phyloP scores from a whole-genome alignment of 2,797 vertebrate species.

The Telmatherina bonti region DNA sequence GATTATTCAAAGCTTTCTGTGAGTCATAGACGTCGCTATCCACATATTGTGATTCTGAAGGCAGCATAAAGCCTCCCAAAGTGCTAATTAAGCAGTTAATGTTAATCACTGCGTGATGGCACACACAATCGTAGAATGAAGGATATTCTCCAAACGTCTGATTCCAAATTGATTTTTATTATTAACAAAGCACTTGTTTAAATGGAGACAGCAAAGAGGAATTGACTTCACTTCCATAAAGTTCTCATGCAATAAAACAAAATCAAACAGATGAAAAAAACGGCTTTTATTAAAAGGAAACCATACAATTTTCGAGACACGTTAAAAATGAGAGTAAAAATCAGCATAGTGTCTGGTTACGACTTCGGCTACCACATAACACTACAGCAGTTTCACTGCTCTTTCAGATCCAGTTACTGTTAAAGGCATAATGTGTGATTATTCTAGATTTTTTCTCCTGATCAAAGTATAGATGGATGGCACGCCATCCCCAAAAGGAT shows the following conservation, averaged over 20 bases:
- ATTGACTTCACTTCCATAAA: slow-evolving; percentile 1
- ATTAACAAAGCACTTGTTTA: slow-evolving; percentile 10
- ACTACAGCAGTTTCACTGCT: background rate
- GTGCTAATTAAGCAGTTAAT: slow-evolving; percentile 32
- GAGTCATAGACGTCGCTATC: slow-evolving; percentile 13
- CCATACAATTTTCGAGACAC: background rate
- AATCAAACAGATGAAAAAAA: background rate
- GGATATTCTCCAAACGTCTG: slow-evolving; percentile 8
- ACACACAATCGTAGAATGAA: slow-evolving; percentile 12
- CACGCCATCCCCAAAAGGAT: background rate
- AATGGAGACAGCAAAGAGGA: background rate
- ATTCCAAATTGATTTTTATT: slow-evolving; percentile 13
- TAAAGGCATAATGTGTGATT: background rate
- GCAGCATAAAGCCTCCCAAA: slow-evolving; percentile 8
- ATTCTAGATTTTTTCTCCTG: background rate
- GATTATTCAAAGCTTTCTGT: too few relatives aligned
- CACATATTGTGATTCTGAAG: slow-evolving; percentile 28
- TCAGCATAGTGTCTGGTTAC: background rate
- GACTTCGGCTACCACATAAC: background rate
- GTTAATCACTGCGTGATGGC: slow-evolving; percentile 28
- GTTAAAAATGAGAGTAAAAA: background rate
- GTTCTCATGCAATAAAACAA: background rate
- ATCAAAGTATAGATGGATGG: background rate
- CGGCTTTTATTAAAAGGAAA: background rate
- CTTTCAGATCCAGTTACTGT: background rate